These are phyloP conservation scores for Scopus umbretta DNA, from an alignment of 2,113 vertebrate genomes.

Conservation along the genomic window DNA sequence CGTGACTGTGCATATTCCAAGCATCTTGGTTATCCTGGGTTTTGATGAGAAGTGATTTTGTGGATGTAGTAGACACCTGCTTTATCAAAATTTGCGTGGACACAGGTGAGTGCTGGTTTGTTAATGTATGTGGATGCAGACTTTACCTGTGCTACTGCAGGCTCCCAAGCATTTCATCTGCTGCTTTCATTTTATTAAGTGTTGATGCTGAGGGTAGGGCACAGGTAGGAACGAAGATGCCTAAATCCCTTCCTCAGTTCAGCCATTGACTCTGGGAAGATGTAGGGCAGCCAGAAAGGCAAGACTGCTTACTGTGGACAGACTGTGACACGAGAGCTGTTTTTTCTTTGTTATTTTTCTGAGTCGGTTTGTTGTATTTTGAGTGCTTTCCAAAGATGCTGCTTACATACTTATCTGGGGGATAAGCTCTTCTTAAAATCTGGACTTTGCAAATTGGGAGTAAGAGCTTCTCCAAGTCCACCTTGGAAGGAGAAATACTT, in stretches of 20 bases:
- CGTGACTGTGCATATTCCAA: fast-evolving
- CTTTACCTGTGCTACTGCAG: fast-evolving
- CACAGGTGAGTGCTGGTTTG: not conserved
- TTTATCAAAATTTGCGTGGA: fast-evolving
- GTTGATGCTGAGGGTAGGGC: not conserved
- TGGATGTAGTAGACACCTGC: not conserved
- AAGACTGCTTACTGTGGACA: not conserved
- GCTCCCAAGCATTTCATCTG: not conserved
- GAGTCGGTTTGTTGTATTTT: too few species aligned
- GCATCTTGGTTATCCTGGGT: not conserved
- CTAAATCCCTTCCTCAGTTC: not conserved
- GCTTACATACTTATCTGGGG: fast-evolving
- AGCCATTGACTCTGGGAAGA: not conserved
- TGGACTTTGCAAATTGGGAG: not conserved
- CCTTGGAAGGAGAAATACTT: not conserved
- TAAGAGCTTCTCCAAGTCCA: not conserved
- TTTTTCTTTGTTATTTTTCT: not conserved
- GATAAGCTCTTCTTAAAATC: not conserved
- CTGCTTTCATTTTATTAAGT: too few species aligned
- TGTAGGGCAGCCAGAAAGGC: not conserved
- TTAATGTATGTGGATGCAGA: fast-evolving
- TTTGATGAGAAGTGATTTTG: not conserved
- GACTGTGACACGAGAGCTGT: not conserved
- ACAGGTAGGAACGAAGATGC: not conserved
- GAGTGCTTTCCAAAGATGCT: not conserved